Evolutionary conservation across 1,140 invertebrate species (phyloP).

Genomic region (Alviniconcha marisindica): DNA sequence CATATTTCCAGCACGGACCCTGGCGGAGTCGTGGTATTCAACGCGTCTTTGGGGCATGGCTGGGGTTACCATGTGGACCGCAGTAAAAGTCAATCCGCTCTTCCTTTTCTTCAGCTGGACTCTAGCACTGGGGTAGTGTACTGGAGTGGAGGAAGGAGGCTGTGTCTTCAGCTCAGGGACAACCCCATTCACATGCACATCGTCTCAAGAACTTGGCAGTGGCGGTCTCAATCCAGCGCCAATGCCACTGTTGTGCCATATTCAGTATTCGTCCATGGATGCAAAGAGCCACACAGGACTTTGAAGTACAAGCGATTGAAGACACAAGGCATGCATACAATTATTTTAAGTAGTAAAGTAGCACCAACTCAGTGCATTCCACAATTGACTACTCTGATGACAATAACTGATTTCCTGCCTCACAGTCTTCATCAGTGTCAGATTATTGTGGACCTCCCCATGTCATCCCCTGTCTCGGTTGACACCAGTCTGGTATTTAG

Average conservation of each 20-base stretch:
- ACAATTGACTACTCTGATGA: constrained; percentile 33
- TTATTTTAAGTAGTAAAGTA: constrained; percentile 42
- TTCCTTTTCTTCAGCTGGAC: constrained; percentile 45
- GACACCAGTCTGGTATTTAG: constrained; percentile 24
- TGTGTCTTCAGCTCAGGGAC: constrained; percentile 40
- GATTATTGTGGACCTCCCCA: constrained; percentile 34
- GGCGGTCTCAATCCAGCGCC: constrained; percentile 17
- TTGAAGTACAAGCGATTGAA: constrained; percentile 26
- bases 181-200: constrained; percentile 51
- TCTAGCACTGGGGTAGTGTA: constrained; percentile 53
- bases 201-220: constrained; percentile 40
- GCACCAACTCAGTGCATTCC: constrained; percentile 43
- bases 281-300: constrained; percentile 37
- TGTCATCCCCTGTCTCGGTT: constrained; percentile 32
- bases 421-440: constrained; percentile 27
- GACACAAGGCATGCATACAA: constrained; percentile 33
- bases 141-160: constrained; percentile 37
- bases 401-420: constrained; percentile 48
- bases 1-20: background rate
- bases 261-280: constrained; percentile 53
- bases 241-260: constrained; percentile 49
- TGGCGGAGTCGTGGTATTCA: constrained; percentile 23
- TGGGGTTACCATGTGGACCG: constrained; percentile 25
- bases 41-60: constrained; percentile 10
- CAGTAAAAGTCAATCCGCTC: constrained; percentile 21